Evolutionary conservation across 1,140 invertebrate genomes (phyloP).

Genomic region (Drosophila melanogaster): Release_6_plus_ISO1_MT NT_037436.4:9210001-9210500

Average conservation of each 20-base stretch:
- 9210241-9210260: slow-evolving; percentile 8
- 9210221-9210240: slow-evolving; percentile 3
- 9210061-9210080: slow-evolving; percentile 22
- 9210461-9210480: slow-evolving; percentile 9
- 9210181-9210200: slow-evolving; percentile 2
- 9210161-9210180: slow-evolving; percentile 33
- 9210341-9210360: slow-evolving; percentile 23
- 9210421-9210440: background rate
- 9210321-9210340: slow-evolving; percentile 22
- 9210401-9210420: slow-evolving; percentile 29
- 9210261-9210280: slow-evolving; percentile 1
- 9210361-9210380: slow-evolving; percentile 38
- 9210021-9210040: slow-evolving; percentile 13
- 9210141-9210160: slow-evolving; percentile 33
- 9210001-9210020: slow-evolving; percentile 1
- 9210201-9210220: slow-evolving; percentile 2
- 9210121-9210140: background rate
- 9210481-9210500: slow-evolving; percentile 31
- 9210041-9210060: background rate
- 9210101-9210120: slow-evolving; percentile 3
- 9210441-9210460: slow-evolving; percentile 13
- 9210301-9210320: slow-evolving; percentile 5
- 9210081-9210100: background rate
- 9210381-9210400: slow-evolving; percentile 58
- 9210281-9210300: background rate